Percentiles rank a stretch among this genome's conserved stretches.
Evolutionary conservation across 2,888 invertebrate species (phyloP).

Genomic region (Lepetodrilus schrolli): DNA sequence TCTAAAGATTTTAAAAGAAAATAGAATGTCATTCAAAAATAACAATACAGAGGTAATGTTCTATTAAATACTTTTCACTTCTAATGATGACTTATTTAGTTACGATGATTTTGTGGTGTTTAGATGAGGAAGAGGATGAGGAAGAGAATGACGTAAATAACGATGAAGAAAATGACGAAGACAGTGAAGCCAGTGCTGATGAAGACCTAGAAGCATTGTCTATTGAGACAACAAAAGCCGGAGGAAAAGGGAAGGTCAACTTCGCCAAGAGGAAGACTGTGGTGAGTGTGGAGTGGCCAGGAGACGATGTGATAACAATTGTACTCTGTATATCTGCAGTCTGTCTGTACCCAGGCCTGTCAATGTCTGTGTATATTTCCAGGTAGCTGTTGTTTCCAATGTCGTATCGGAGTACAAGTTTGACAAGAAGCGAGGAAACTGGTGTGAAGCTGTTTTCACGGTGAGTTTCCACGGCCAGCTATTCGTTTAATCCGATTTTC

Average conservation of each 20-base stretch:
- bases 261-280: no score
- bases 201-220: no score
- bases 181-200: no score
- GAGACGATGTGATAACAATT: no score
- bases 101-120: neutral
- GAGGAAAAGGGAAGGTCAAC: no score
- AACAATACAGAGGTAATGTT: no score
- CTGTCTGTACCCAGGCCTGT: neutral
- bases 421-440: constrained; percentile 84
- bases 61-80: no score
- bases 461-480: constrained; percentile 50
- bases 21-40: no score
- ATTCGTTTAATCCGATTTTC: no score
- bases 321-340: constrained; percentile 25
- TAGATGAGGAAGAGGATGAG: constrained; percentile 28
- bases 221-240: no score
- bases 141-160: constrained; percentile 29
- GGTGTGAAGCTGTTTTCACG: constrained; percentile 88
- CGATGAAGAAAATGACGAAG: constrained; percentile 23
- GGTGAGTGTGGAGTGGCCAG: no score
- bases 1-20: no score
- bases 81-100: neutral
- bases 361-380: constrained; percentile 67
- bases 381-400: constrained; percentile 72
- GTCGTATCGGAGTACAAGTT: constrained; percentile 81